Evolutionary conservation across 2,797 vertebrate species (phyloP).

Genomic region (Myotis planiceps): DNA sequence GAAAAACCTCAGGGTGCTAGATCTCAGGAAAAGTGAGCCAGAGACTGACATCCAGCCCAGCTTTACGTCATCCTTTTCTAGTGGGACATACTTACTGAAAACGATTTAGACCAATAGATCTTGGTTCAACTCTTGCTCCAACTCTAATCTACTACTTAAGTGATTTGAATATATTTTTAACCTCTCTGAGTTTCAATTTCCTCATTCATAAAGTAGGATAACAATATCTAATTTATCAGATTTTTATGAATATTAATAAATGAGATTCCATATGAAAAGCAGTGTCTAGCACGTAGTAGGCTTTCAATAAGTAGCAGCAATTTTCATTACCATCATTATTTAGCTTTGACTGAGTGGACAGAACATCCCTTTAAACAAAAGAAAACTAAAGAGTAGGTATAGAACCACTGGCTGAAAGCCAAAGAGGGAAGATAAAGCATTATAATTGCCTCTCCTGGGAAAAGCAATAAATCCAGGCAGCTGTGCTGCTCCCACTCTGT

Average conservation of each 20-base stretch:
- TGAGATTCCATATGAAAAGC: background rate
- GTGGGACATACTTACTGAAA: background rate
- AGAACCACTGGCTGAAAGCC: conserved; percentile 60
- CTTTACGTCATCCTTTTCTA: background rate
- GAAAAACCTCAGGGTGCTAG: background rate
- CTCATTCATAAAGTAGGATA: background rate
- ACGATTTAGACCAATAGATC: background rate
- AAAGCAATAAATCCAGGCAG: conserved; percentile 66
- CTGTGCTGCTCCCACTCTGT: background rate
- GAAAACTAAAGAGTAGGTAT: conserved; percentile 62
- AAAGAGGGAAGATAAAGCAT: conserved; percentile 57
- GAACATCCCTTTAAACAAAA: conserved; percentile 59
- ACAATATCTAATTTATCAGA: background rate
- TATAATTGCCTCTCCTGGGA: conserved; percentile 73
- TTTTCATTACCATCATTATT: background rate
- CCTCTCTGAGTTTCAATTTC: background rate
- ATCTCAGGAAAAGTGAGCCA: background rate
- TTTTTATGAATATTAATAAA: background rate
- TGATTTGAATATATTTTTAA: background rate
- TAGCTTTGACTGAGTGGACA: conserved; percentile 16
- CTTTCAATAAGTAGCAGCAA: conserved; percentile 13
- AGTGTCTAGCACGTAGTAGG: conserved; percentile 21
- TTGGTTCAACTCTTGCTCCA: background rate
- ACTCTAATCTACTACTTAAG: background rate
- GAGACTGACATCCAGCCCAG: background rate